Conservation (phyloP, 2,888 invertebrate genomes). For the Smittia aterrima region DNA sequence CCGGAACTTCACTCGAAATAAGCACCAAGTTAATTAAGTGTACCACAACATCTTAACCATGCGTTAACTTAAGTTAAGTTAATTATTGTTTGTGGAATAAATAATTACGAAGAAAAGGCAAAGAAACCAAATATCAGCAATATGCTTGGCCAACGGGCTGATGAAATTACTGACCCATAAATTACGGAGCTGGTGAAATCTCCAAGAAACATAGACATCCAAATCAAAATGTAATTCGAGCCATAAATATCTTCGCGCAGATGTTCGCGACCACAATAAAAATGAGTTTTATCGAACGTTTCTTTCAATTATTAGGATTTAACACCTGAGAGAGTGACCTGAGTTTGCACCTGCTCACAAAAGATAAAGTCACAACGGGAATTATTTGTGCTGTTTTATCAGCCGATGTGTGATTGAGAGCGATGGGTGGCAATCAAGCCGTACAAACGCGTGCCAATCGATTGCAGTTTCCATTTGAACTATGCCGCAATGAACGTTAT, state of each 20-base stretch:
- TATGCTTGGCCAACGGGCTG: constrained; percentile 5
- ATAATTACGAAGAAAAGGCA: background rate
- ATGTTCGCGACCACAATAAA: background rate
- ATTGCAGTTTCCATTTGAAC: background rate
- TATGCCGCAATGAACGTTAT: too few species aligned
- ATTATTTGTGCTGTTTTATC: too few species aligned
- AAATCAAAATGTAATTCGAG: background rate
- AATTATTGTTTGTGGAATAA: background rate
- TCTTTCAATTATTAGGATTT: too few species aligned
- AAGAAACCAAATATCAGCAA: constrained; percentile 22
- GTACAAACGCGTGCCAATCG: background rate
- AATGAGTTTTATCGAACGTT: background rate
- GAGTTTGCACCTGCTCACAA: too few species aligned
- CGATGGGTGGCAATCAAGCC: background rate
- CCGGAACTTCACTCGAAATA: background rate
- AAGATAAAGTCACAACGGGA: too few species aligned
- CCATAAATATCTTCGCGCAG: background rate
- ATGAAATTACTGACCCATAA: constrained; percentile 3
- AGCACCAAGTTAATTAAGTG: background rate
- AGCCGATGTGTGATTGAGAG: too few species aligned
- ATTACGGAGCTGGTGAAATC: background rate
- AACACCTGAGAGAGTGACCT: too few species aligned
- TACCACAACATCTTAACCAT: background rate
- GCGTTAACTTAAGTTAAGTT: constrained; percentile 24
- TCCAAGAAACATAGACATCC: background rate